Evolutionary conservation across 1,140 invertebrate species (phyloP).

Genomic region (Drosophila prosaltans): DNA sequence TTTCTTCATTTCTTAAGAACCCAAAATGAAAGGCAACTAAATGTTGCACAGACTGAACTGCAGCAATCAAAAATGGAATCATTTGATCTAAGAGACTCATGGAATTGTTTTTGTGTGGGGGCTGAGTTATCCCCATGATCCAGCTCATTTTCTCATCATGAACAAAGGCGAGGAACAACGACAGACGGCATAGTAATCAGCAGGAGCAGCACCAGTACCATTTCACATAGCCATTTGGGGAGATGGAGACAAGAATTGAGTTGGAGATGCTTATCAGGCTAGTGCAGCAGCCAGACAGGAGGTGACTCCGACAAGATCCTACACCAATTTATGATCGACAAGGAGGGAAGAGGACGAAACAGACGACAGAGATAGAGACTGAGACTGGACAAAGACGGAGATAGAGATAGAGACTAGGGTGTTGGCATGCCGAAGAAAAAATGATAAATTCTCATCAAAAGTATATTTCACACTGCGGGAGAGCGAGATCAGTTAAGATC

Average conservation of each 20-base stretch:
- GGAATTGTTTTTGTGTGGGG: constrained; percentile 11
- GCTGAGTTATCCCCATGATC: constrained; percentile 22
- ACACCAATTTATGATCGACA: constrained; percentile 81
- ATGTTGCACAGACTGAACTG: neutral
- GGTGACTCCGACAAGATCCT: constrained; percentile 48
- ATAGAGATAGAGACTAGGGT: constrained; percentile 41
- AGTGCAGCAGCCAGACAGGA: constrained; percentile 46
- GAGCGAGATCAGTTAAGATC: constrained; percentile 74
- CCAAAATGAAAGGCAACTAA: too few relatives aligned
- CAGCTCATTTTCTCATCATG: constrained; percentile 68
- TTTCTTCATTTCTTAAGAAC: too few relatives aligned
- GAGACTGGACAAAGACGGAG: neutral
- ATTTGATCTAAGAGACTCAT: constrained; percentile 3
- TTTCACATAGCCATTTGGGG: constrained; percentile 21
- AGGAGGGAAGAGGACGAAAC: constrained; percentile 30
- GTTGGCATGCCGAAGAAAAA: constrained; percentile 56
- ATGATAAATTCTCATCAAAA: constrained; percentile 82
- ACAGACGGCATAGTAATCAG: constrained; percentile 53
- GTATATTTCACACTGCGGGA: constrained; percentile 79
- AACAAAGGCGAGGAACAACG: constrained; percentile 42
- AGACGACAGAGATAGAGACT: constrained; percentile 25
- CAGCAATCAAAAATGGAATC: neutral
- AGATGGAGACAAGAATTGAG: constrained; percentile 24
- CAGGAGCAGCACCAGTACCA: constrained; percentile 17
- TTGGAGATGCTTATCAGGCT: constrained; percentile 70